These are phyloP conservation scores for Chaitophorus viminalis DNA, from an alignment of 2,888 invertebrate species.

Conservation along the genomic window DNA sequence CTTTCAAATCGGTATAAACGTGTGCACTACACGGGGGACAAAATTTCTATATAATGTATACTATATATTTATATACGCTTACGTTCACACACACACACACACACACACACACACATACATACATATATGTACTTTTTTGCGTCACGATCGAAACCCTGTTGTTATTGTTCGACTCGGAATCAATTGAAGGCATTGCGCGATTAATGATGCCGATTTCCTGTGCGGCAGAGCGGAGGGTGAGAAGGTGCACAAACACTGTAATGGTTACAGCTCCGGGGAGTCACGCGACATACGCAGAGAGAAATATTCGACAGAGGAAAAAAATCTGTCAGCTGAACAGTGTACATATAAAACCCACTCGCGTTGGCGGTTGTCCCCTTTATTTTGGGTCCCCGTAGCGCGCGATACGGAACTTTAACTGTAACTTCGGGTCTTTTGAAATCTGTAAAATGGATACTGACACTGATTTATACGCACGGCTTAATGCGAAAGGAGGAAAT, in stretches of 20 bases:
- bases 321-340: constrained; percentile 37
- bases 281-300: neutral
- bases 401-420: constrained; percentile 32
- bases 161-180: constrained; percentile 44
- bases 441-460: constrained; percentile 44
- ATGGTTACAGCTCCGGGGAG: constrained; percentile 44
- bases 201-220: constrained; percentile 57
- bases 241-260: constrained; percentile 20
- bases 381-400: neutral
- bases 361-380: constrained; percentile 2
- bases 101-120: neutral
- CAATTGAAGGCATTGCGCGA: constrained; percentile 55
- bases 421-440: constrained; percentile 43
- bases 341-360: neutral
- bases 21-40: neutral
- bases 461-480: constrained; percentile 35
- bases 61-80: no score
- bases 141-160: constrained; percentile 15
- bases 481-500: neutral
- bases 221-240: neutral
- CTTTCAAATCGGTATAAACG: constrained; percentile 16
- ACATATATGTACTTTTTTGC: neutral
- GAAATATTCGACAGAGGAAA: neutral
- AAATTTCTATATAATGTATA: neutral
- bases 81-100: no score